Conservation (phyloP, 2,797 vertebrate species). For the Sandelia bainsii region DNA sequence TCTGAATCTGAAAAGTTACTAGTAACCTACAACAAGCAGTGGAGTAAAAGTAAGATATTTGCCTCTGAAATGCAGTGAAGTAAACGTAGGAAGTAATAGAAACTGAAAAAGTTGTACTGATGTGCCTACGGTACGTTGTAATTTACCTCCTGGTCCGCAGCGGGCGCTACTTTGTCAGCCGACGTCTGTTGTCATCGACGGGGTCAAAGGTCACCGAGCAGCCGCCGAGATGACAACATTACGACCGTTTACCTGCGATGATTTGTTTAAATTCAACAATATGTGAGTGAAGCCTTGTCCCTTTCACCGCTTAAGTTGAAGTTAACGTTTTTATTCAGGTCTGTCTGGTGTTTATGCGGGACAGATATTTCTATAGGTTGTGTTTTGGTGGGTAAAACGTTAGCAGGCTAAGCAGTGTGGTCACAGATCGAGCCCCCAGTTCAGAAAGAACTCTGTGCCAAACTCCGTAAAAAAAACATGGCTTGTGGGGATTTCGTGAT, state of each 20-base stretch:
- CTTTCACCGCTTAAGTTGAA: fast-evolving
- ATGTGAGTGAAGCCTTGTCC: conserved; percentile 84
- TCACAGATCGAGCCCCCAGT: too few species aligned
- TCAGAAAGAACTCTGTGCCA: not conserved
- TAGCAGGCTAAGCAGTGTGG: conserved; percentile 1
- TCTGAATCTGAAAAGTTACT: too few species aligned
- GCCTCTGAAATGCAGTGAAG: too few species aligned
- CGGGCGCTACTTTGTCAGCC: conserved; percentile 16
- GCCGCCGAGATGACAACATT: conserved; percentile 88
- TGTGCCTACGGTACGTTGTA: not conserved
- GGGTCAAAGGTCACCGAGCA: conserved; percentile 47
- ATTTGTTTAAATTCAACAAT: conserved; percentile 95
- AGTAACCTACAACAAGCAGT: too few species aligned
- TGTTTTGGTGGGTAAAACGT: not conserved
- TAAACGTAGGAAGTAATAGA: too few species aligned
- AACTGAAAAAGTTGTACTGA: too few species aligned
- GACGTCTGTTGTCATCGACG: not conserved
- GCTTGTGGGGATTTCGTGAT: fast-evolving
- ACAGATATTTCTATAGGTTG: fast-evolving
- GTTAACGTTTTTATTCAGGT: fast-evolving
- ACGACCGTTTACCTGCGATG: conserved; percentile 92
- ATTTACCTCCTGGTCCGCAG: conserved; percentile 9
- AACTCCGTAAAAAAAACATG: not conserved
- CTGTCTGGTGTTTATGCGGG: not conserved
- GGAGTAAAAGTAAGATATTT: too few species aligned